Evolutionary conservation across 2,797 vertebrate genomes (phyloP).

Genomic region (Todus mexicanus): DNA sequence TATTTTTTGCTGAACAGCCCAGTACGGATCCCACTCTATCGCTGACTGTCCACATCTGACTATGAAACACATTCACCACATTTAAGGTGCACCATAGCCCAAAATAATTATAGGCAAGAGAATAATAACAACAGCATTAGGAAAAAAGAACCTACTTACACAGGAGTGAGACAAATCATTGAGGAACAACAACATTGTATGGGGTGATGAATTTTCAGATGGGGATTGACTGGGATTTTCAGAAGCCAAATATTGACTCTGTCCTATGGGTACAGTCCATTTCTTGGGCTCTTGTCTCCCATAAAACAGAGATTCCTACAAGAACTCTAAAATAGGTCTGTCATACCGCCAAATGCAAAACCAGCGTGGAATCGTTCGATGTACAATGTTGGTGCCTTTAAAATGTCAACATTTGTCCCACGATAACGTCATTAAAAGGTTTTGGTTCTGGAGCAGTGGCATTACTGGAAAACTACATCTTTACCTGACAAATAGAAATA

Average conservation of each 20-base stretch:
- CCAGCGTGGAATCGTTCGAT: background rate
- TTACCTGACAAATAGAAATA: too few species aligned
- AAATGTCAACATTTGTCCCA: background rate
- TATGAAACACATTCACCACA: background rate
- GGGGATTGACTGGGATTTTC: too few species aligned
- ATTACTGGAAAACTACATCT: background rate
- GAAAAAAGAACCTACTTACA: background rate
- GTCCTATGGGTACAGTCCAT: background rate
- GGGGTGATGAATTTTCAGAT: too few species aligned
- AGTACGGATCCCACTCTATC: background rate
- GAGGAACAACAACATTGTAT: background rate
- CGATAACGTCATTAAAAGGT: background rate
- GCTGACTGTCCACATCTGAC: background rate
- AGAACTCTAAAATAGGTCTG: background rate
- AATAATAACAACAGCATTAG: background rate
- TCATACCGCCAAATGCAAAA: background rate
- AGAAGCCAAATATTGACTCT: background rate
- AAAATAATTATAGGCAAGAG: background rate
- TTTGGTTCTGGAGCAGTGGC: background rate
- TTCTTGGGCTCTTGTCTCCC: background rate
- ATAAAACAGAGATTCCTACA: background rate
- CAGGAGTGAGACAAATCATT: background rate
- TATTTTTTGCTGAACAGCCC: background rate
- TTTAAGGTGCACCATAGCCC: background rate
- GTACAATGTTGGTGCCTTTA: background rate